A percentile compares a stretch with the other conserved stretches of the same genome.
phyloP scores from a whole-genome alignment of 92 coral and sea anemone species.

The Epizoanthus ramosus region DNA sequence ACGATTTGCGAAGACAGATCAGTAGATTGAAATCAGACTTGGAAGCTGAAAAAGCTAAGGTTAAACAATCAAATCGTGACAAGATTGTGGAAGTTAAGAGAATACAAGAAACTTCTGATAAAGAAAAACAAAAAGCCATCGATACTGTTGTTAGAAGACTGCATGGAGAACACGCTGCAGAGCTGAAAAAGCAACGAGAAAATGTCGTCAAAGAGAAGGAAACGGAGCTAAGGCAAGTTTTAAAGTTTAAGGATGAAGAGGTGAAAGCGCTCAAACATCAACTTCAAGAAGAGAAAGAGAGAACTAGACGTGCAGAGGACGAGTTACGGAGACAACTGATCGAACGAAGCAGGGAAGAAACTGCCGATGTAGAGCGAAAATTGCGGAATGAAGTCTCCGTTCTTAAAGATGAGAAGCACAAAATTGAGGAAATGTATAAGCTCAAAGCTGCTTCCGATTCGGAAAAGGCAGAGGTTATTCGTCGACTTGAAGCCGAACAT shows the following conservation, averaged over 20 bases:
- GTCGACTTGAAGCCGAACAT: conserved; percentile 87
- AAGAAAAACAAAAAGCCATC: conserved; percentile 87
- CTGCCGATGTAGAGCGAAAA: conserved; percentile 70
- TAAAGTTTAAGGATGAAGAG: conserved; percentile 94
- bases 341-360: conserved; percentile 65
- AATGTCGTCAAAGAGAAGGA: conserved; percentile 79
- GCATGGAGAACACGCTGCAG: conserved; percentile 82
- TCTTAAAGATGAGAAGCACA: conserved; percentile 82
- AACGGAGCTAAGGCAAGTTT: conserved; percentile 83
- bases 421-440: conserved; percentile 78
- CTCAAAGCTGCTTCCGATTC: conserved; percentile 86
- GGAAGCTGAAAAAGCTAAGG: conserved; percentile 84
- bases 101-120: conserved; percentile 86
- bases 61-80: conserved; percentile 93
- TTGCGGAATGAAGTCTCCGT: conserved; percentile 72
- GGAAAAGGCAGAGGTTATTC: conserved; percentile 90
- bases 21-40: conserved; percentile 84
- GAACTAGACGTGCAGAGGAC: conserved; percentile 78
- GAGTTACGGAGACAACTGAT: conserved; percentile 74
- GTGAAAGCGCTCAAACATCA: conserved; percentile 86
- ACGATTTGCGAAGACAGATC: conserved; percentile 86
- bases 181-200: conserved; percentile 78
- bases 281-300: conserved; percentile 82
- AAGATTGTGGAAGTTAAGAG: conserved; percentile 85
- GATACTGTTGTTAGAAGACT: conserved; percentile 82